Percentiles rank a stretch among this genome's conserved stretches.
These are phyloP conservation scores for Dromiciops gliroides DNA, from an alignment of 2,113 vertebrate species.

Conservation along the genomic window DNA sequence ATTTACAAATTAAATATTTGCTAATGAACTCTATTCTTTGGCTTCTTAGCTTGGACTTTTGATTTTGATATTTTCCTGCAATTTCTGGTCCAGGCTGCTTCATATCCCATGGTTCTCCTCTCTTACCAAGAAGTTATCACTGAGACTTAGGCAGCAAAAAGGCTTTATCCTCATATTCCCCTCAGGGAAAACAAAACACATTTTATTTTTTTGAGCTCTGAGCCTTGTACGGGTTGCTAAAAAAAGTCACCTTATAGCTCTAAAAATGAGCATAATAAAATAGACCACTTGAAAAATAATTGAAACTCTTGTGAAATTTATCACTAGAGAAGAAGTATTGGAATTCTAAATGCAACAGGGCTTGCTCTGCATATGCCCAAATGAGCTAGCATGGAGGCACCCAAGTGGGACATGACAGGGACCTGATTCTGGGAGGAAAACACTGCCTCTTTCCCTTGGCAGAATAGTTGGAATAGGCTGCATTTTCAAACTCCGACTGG, in stretches of 20 bases:
- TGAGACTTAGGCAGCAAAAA: constrained; percentile 4
- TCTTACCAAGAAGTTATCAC: not conserved
- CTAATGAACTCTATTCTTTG: constrained; percentile 16
- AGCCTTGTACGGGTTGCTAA: constrained; percentile 52
- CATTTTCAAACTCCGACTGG: not conserved
- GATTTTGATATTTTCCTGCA: constrained; percentile 57
- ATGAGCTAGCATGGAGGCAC: not conserved
- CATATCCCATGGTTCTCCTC: not conserved
- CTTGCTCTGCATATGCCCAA: not conserved
- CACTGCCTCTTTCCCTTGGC: not conserved
- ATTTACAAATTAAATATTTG: constrained; percentile 55
- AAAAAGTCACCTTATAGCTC: not conserved
- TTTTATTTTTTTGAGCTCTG: constrained; percentile 67
- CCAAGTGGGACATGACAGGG: not conserved
- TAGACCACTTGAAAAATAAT: not conserved
- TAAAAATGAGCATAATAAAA: not conserved
- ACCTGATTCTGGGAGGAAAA: not conserved
- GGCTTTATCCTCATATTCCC: constrained; percentile 49
- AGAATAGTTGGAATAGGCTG: not conserved
- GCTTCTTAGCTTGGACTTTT: constrained; percentile 44
- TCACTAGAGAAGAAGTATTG: not conserved
- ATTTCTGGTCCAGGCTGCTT: not conserved
- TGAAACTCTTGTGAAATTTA: not conserved
- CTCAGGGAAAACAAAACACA: constrained; percentile 14
- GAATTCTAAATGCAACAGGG: not conserved